These are phyloP conservation scores for Ptilonorhynchus violaceus DNA, from an alignment of 2,113 vertebrate species.

Conservation along the genomic window DNA sequence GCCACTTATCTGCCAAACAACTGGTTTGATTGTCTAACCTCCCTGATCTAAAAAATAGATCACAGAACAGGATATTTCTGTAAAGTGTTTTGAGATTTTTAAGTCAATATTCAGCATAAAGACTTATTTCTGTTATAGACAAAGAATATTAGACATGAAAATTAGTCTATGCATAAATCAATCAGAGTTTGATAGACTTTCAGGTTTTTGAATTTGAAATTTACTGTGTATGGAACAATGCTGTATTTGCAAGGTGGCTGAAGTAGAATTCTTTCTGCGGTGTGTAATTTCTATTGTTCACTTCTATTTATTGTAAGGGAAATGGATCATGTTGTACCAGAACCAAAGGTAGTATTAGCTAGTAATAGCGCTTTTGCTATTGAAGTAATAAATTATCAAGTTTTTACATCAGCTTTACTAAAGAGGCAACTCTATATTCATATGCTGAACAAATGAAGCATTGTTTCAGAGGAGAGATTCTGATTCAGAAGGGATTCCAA, in stretches of 20 bases:
- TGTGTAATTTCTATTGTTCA: conserved; percentile 2
- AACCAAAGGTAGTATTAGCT: conserved; percentile 11
- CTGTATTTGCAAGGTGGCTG: background rate
- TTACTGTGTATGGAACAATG: background rate
- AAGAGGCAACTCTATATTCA: background rate
- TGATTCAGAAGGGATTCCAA: background rate
- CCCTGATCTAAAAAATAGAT: background rate
- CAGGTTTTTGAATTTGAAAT: background rate
- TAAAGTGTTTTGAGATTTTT: background rate
- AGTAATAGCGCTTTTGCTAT: background rate
- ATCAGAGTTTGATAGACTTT: background rate
- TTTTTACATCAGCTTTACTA: background rate
- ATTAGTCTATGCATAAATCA: background rate
- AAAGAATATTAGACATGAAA: background rate
- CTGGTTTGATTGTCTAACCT: background rate
- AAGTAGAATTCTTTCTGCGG: background rate
- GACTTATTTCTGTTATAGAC: background rate
- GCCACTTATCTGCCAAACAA: background rate
- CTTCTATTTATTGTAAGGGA: conserved; percentile 35
- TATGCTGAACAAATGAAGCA: background rate
- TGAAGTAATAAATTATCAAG: conserved; percentile 47
- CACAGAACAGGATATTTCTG: background rate
- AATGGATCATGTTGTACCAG: background rate
- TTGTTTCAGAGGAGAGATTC: background rate
- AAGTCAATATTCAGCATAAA: background rate